Evolutionary conservation across 2,797 vertebrate genomes (phyloP), one percentile per base, ranked within the genome.

Genomic region (Nasua narica): DNA sequence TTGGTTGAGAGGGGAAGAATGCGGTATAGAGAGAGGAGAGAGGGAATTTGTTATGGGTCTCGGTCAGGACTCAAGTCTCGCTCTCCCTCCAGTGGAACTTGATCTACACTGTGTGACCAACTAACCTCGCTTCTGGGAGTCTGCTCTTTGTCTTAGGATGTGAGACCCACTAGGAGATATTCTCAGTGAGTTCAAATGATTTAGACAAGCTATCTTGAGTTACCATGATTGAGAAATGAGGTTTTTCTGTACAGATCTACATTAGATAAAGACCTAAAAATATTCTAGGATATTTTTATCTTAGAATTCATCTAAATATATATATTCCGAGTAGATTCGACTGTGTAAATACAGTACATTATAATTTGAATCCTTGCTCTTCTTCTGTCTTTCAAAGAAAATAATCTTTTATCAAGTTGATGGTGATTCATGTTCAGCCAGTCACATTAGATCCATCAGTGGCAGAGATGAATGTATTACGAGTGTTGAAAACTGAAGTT

Each of bases 401-500:
- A 95, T 40, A 70, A 54, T 79, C 25, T 32, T 90, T 56, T 58
- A 87, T 79, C 78, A 78, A 7, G 70, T 92, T 95, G 52, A 58
- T 58, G 52, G 29, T 84, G 77, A 87, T 94, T 92, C 77, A 69
- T 76, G 35, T 58, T 92, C 50, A 85, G 62, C 54, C 62, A 94
- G 67, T 60, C 50, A 92, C 0, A 2, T 85, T 81, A 85, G 13
- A 77, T 43, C 32, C 87, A 4, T 78, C 43, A 76, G 3, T 56
- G 37, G 56, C 29, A 95, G 65, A 85, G 87, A 70, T 10, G 40
- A 83, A 96, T 77, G 50, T 32, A n/a, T 92, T 82, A 18, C 89
- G 86, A 96, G 12, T 65, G 10, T 67, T 86, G 83, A 94, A 95
- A 94, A 85, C 46, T 40, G 58, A 88, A 85, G 29, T 87, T 88